Conservation (phyloP, 2,113 vertebrate genomes). For the Azemiops feae region DNA sequence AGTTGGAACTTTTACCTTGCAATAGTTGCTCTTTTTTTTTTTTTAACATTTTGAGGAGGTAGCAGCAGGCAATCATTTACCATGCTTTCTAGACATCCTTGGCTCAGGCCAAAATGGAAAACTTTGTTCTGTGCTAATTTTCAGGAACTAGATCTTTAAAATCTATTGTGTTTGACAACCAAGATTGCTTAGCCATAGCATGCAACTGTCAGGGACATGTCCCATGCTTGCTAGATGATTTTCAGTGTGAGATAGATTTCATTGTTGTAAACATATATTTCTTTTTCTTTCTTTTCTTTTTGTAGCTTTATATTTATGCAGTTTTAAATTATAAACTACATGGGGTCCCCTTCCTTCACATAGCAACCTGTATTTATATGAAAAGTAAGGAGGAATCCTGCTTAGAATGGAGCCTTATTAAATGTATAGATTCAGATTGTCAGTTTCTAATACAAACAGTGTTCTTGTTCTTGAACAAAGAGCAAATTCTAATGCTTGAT, state of each 20-base stretch:
- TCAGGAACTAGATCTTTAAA: neutral
- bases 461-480: neutral
- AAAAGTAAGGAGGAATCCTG: neutral
- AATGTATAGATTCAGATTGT: neutral
- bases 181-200: neutral
- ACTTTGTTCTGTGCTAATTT: neutral
- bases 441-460: neutral
- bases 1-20: neutral
- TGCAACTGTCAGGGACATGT: neutral
- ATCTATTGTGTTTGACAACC: neutral
- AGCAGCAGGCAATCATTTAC: neutral
- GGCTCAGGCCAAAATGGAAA: neutral
- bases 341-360: neutral
- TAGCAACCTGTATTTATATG: neutral
- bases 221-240: neutral
- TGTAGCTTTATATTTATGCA: neutral
- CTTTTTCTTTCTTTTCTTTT: neutral
- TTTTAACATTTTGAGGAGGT: neutral
- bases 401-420: neutral
- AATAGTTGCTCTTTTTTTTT: neutral
- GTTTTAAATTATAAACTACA: neutral
- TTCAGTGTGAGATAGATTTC: neutral
- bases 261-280: neutral
- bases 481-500: constrained; percentile 18
- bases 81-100: neutral